Conservation (phyloP, 2,113 vertebrate species). For the Pholis gunnellus region DNA sequence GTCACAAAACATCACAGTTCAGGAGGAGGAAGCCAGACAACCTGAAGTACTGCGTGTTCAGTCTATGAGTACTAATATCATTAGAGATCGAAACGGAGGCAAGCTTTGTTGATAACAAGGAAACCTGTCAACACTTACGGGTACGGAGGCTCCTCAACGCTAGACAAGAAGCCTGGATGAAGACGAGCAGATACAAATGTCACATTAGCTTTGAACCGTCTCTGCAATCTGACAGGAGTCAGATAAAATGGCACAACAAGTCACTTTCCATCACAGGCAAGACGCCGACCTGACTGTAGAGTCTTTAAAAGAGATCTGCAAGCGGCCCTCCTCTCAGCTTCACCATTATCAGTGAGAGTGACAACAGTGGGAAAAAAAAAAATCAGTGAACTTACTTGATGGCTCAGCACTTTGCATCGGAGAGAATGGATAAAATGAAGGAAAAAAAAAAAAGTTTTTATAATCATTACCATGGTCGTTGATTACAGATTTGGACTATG, state of each 20-base stretch:
- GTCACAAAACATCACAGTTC: conserved; percentile 37
- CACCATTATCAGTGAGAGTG: conserved; percentile 59
- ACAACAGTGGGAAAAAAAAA: conserved; percentile 8
- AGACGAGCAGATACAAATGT: conserved; percentile 49
- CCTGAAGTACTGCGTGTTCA: neutral
- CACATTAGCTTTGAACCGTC: conserved; percentile 27
- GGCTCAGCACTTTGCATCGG: conserved; percentile 57
- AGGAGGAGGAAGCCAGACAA: neutral
- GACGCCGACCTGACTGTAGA: conserved; percentile 8
- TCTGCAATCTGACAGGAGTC: conserved; percentile 10
- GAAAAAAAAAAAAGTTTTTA: neutral
- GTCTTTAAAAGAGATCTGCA: conserved; percentile 14
- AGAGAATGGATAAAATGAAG: neutral
- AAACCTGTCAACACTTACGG: conserved; percentile 72
- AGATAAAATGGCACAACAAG: conserved; percentile 35
- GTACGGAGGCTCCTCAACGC: conserved; percentile 73
- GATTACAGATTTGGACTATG: neutral
- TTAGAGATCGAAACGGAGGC: conserved; percentile 13
- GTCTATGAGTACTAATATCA: neutral
- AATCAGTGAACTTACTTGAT: conserved; percentile 62
- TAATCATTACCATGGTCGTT: neutral
- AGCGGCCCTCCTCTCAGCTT: conserved; percentile 20
- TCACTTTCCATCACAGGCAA: conserved; percentile 50
- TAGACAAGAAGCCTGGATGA: conserved; percentile 68
- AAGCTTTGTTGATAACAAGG: neutral